Conservation (phyloP, 2,797 vertebrate genomes). For the Carcharodon carcharias region DNA sequence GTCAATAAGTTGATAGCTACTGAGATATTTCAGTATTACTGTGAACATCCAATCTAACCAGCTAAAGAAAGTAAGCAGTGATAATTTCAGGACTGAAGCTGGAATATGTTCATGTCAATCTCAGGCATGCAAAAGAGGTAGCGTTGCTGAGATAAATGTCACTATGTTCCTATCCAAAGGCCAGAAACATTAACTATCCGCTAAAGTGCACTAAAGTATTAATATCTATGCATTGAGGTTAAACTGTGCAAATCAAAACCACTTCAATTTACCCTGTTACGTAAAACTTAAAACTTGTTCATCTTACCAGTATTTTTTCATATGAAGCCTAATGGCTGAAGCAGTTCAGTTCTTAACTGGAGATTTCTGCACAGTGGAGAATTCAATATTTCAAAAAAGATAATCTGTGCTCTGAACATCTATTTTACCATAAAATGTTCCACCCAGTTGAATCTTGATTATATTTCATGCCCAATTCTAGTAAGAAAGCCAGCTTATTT, state of each 20-base stretch:
- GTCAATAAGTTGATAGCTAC: neutral
- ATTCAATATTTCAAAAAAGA: neutral
- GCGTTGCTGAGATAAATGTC: neutral
- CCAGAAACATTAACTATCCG: neutral
- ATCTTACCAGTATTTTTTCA: neutral
- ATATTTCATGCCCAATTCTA: neutral
- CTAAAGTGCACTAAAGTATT: conserved; percentile 26
- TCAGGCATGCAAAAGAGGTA: neutral
- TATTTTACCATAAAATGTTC: neutral
- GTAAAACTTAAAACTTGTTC: neutral
- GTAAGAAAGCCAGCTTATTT: neutral
- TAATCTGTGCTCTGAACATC: no score
- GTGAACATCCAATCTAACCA: neutral
- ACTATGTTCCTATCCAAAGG: neutral
- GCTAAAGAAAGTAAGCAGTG: neutral
- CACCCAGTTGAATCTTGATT: neutral
- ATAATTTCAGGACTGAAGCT: neutral
- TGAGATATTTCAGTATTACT: neutral
- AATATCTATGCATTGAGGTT: conserved; percentile 9
- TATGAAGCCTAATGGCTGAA: neutral
- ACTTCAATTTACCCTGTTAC: neutral
- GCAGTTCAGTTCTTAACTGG: neutral
- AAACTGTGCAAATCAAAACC: conserved; percentile 7
- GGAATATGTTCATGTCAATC: neutral
- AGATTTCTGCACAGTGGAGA: neutral